These are phyloP conservation scores for Sebastes taczanowskii DNA, from an alignment of 2,797 vertebrate genomes.

Conservation along the genomic window DNA sequence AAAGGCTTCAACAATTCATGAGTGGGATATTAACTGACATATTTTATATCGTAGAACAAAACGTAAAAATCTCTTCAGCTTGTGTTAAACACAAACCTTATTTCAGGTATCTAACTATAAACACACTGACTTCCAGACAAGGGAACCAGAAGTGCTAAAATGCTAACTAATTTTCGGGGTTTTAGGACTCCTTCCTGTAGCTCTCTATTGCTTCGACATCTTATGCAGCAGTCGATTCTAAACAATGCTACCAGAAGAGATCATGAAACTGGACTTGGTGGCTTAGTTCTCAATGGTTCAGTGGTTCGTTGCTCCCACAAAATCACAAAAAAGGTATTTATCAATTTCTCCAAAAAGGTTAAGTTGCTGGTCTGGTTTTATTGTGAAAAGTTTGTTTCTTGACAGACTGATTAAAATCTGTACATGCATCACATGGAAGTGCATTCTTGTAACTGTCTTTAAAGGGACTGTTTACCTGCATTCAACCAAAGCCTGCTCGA, in stretches of 20 bases:
- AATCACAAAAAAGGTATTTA: background rate
- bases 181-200: background rate
- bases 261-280: background rate
- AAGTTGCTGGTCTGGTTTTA: background rate
- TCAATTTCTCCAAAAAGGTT: background rate
- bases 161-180: background rate
- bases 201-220: background rate
- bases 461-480: background rate
- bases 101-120: background rate
- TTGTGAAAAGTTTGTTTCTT: background rate
- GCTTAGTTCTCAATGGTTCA: background rate
- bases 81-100: background rate
- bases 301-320: background rate
- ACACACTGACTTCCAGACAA: background rate
- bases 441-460: background rate
- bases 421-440: background rate
- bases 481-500: no score
- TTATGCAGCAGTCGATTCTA: background rate
- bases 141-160: background rate
- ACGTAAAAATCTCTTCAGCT: background rate
- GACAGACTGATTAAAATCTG: no score
- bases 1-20: no score
- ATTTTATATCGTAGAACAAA: background rate
- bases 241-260: background rate
- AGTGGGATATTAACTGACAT: no score